Conservation (phyloP, 2,113 vertebrate species). For the Seriola rivoliana region DNA sequence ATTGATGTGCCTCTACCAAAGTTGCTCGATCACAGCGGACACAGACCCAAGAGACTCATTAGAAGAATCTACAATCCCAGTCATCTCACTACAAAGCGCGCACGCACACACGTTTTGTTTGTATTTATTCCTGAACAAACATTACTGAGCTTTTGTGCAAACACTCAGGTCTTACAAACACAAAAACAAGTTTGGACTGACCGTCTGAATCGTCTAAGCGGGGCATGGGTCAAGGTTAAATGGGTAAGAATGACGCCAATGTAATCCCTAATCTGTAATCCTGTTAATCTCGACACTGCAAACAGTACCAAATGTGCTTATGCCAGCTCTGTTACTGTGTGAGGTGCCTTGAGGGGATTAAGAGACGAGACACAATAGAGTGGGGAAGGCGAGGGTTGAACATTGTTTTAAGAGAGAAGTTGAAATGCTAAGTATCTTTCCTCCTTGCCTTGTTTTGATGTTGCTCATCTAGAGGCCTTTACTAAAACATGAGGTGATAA, state of each 20-base stretch:
- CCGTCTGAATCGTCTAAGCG: background rate
- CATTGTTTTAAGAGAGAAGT: conserved; percentile 1
- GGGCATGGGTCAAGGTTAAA: conserved; percentile 74
- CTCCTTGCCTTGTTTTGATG: background rate
- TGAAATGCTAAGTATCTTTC: background rate
- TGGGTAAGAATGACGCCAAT: conserved; percentile 57
- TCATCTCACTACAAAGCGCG: conserved; percentile 8
- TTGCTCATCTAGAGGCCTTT: conserved; percentile 14
- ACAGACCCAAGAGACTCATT: conserved; percentile 53
- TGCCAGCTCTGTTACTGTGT: conserved; percentile 61
- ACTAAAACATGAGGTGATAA: background rate
- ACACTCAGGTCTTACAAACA: conserved; percentile 4
- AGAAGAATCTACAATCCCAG: conserved; percentile 44
- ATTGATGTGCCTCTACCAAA: conserved; percentile 20
- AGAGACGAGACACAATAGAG: conserved; percentile 63
- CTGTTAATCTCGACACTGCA: conserved; percentile 78
- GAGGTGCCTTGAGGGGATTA: conserved; percentile 72
- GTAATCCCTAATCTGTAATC: conserved; percentile 82
- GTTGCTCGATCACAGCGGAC: conserved; percentile 23
- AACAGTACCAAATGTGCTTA: conserved; percentile 73
- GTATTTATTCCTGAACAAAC: conserved; percentile 40
- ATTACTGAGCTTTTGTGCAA: conserved; percentile 36
- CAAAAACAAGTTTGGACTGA: conserved; percentile 23
- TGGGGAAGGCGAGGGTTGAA: conserved; percentile 16
- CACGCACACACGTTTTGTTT: conserved; percentile 7